Percentiles rank a stretch among this genome's conserved stretches.
These are phyloP conservation scores for Scelioninae gen. 2 DNA, from an alignment of 2,888 invertebrate genomes.

Conservation along the genomic window DNA sequence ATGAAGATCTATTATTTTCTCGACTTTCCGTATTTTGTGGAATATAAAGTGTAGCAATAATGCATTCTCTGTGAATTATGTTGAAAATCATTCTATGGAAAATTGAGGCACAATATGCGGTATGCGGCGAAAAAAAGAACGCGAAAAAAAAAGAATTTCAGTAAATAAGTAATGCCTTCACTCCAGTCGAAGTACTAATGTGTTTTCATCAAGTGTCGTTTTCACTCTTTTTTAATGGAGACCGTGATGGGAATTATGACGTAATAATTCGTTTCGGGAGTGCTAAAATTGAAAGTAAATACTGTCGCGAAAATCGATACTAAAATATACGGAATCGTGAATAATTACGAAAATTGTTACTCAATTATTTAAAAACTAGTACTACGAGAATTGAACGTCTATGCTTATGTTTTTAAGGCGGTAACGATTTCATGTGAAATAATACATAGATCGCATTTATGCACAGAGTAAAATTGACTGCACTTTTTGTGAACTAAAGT, in stretches of 20 bases:
- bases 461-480: too few species aligned
- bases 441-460: too few species aligned
- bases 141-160: slow-evolving; percentile 8
- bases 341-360: not conserved
- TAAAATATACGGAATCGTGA: slow-evolving; percentile 1
- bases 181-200: slow-evolving; percentile 7
- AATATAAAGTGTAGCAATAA: not conserved
- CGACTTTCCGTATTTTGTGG: not conserved
- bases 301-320: slow-evolving; percentile 2
- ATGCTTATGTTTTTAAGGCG: not conserved
- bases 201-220: slow-evolving; percentile 31
- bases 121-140: not conserved
- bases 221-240: slow-evolving; percentile 29
- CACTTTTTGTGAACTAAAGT: too few species aligned
- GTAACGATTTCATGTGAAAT: too few species aligned
- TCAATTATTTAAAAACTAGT: not conserved
- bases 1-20: not conserved
- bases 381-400: not conserved
- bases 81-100: not conserved
- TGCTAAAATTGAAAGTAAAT: slow-evolving; percentile 36
- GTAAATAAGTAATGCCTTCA: slow-evolving; percentile 12
- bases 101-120: not conserved
- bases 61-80: not conserved
- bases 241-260: slow-evolving; percentile 4
- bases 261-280: slow-evolving; percentile 19